Conservation (phyloP, 2,113 vertebrate species). For the Perognathus longimembris region DNA sequence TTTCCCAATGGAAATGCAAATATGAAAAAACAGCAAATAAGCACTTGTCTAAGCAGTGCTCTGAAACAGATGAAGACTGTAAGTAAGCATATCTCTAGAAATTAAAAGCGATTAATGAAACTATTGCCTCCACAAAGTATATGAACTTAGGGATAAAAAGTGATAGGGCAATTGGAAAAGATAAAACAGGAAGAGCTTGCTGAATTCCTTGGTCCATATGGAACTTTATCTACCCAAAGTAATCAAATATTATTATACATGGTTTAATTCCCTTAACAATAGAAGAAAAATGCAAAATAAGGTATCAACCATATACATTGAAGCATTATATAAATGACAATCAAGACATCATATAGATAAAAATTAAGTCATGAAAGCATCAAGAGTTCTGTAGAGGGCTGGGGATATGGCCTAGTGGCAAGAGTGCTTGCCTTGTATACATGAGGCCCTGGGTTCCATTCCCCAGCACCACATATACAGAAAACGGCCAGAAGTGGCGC, state of each 20-base stretch:
- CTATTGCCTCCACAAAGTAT: not conserved
- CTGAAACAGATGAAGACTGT: not conserved
- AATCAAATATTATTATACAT: not conserved
- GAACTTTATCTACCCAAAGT: not conserved
- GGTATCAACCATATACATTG: too few species aligned
- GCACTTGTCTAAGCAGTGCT: not conserved
- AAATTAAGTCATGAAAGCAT: not conserved
- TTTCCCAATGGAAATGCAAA: not conserved
- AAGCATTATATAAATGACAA: not conserved
- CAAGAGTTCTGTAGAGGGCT: not conserved
- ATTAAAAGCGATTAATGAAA: not conserved
- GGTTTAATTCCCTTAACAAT: not conserved
- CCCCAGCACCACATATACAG: too few species aligned
- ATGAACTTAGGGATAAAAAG: not conserved
- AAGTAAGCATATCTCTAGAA: not conserved
- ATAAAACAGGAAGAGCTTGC: not conserved
- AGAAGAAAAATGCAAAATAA: constrained; percentile 40
- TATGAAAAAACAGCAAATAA: not conserved
- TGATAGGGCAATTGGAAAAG: not conserved
- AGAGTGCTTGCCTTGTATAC: too few species aligned
- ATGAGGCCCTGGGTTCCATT: too few species aligned
- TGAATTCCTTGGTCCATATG: not conserved
- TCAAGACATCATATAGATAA: not conserved
- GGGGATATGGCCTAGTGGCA: too few species aligned
- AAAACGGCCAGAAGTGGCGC: too few species aligned